Evolutionary conservation across 2,888 invertebrate genomes (phyloP).

Genomic region (Rhimphoctona megacephalus): DNA sequence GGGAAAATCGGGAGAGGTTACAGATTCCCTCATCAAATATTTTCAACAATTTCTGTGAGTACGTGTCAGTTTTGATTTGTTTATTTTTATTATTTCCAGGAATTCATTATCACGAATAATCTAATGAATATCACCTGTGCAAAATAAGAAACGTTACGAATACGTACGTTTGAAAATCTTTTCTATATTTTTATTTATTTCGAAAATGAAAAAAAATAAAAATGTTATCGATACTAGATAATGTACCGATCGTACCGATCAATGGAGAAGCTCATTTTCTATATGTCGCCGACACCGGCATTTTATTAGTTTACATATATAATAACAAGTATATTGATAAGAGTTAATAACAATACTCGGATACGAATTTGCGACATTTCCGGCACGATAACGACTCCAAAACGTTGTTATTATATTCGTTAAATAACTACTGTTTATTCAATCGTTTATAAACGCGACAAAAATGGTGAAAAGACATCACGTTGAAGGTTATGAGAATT

Average conservation of each 20-base stretch:
- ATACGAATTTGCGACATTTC: neutral
- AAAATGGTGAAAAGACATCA: constrained; percentile 85
- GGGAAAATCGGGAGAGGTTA: neutral
- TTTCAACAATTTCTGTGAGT: no score
- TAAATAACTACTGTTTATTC: neutral
- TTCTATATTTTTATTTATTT: neutral
- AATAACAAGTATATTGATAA: constrained; percentile 1
- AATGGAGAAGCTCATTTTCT: neutral
- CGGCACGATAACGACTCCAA: neutral
- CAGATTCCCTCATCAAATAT: neutral
- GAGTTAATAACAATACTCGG: neutral
- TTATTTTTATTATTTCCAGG: neutral
- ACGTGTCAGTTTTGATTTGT: neutral
- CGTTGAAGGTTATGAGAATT: constrained; percentile 88
- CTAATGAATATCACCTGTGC: no score
- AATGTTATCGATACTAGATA: neutral
- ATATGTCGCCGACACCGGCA: neutral
- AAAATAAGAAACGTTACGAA: no score
- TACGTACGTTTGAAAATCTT: no score
- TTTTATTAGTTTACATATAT: neutral
- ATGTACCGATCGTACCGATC: neutral
- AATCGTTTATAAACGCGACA: neutral
- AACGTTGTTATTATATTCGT: neutral
- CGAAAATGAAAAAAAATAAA: neutral
- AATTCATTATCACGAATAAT: neutral